A percentile compares a stretch with the other conserved stretches of the same genome.
Conservation (phyloP, 2,797 vertebrate genomes). For the Anguilla pacifica region DNA sequence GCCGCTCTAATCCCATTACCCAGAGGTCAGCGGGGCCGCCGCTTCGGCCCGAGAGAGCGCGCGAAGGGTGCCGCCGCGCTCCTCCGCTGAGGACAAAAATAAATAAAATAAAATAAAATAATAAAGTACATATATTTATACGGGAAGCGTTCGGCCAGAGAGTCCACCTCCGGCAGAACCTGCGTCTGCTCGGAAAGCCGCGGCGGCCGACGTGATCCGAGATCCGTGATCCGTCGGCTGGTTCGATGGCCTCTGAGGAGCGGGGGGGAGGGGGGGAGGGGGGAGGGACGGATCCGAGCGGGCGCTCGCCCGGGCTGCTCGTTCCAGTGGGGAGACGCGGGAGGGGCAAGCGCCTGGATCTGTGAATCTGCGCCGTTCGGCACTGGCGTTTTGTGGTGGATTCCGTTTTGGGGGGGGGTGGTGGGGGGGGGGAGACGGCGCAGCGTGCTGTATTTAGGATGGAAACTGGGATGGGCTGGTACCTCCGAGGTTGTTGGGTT, state of each 20-base stretch:
- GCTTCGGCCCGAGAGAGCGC: background rate
- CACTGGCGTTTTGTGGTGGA: background rate
- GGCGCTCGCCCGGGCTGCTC: too few species aligned
- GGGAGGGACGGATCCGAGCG: too few species aligned
- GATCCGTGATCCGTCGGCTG: too few species aligned
- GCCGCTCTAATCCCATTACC: background rate
- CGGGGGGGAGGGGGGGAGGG: too few species aligned
- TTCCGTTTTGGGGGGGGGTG: background rate
- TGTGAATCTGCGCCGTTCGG: background rate
- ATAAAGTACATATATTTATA: background rate
- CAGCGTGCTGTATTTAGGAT: background rate
- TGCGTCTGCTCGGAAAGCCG: background rate
- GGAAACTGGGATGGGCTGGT: too few species aligned
- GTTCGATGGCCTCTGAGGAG: too few species aligned
- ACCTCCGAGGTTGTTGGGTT: too few species aligned
- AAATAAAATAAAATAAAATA: background rate
- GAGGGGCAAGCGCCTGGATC: too few species aligned
- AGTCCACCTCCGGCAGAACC: background rate
- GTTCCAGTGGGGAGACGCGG: too few species aligned
- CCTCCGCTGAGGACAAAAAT: background rate
- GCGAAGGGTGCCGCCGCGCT: background rate
- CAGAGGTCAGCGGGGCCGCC: background rate
- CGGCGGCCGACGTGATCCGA: too few species aligned
- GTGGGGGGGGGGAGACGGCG: too few species aligned
- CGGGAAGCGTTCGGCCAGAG: background rate